These are phyloP conservation scores for Diabrotica undecimpunctata DNA, from an alignment of 1,140 invertebrate genomes.

Conservation along the genomic window DNA sequence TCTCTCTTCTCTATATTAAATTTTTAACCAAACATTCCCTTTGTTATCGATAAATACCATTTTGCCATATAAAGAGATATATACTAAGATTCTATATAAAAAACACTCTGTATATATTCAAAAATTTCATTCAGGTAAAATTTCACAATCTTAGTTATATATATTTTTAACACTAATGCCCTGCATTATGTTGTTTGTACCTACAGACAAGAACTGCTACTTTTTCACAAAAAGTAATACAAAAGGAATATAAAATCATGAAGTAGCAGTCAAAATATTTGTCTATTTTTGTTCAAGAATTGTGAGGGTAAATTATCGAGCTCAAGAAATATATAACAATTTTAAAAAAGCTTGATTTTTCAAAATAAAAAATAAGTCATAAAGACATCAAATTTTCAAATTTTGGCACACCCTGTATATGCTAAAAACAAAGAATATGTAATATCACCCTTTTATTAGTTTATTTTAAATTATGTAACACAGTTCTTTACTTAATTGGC, in stretches of 20 bases:
- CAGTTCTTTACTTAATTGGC: too few relatives aligned
- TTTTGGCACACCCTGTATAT: too few relatives aligned
- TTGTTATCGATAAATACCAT: background rate
- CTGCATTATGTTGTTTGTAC: conserved; percentile 16
- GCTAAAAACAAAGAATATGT: too few relatives aligned
- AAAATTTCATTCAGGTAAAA: background rate
- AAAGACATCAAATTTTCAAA: too few relatives aligned
- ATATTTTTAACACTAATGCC: conserved; percentile 19
- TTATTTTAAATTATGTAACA: too few relatives aligned
- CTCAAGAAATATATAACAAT: too few relatives aligned
- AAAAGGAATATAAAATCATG: background rate
- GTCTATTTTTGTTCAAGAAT: background rate
- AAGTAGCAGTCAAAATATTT: background rate
- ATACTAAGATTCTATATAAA: too few relatives aligned
- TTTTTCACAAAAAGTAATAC: background rate
- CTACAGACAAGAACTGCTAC: background rate
- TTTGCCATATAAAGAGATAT: background rate
- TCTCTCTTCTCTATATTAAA: background rate
- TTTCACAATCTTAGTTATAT: background rate
- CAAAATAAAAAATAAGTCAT: too few relatives aligned
- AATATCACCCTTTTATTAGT: too few relatives aligned
- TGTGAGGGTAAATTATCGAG: too few relatives aligned
- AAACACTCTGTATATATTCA: background rate
- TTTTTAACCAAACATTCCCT: too few relatives aligned
- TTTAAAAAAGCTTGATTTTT: too few relatives aligned